Evolutionary conservation across 1,140 invertebrate species (phyloP).

Genomic region (Mercenaria mercenaria): DNA sequence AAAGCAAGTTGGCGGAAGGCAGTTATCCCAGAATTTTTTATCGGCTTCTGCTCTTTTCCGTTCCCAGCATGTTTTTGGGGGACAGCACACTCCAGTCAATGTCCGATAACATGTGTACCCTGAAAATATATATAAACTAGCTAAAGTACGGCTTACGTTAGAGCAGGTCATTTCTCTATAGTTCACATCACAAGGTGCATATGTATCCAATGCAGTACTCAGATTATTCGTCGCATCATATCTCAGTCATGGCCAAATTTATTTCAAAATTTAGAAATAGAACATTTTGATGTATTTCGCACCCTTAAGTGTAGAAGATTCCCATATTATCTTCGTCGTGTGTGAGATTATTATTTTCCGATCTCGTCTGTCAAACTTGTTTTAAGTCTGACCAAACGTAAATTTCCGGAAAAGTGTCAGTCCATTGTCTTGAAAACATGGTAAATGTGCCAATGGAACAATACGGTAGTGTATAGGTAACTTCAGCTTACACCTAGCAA

Average conservation of each 20-base stretch:
- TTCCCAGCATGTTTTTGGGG: slow-evolving; percentile 47
- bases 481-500: too few relatives aligned
- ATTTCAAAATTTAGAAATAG: not conserved
- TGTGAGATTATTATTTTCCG: too few relatives aligned
- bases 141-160: not conserved
- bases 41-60: not conserved
- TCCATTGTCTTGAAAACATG: too few relatives aligned
- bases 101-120: slow-evolving; percentile 52
- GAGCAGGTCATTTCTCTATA: not conserved
- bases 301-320: too few relatives aligned
- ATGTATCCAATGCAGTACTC: not conserved
- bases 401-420: too few relatives aligned
- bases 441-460: too few relatives aligned
- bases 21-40: slow-evolving; percentile 41
- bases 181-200: not conserved
- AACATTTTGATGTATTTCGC: too few relatives aligned
- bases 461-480: too few relatives aligned
- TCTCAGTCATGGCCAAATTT: not conserved
- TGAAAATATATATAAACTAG: not conserved
- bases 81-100: slow-evolving; percentile 42
- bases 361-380: too few relatives aligned
- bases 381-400: too few relatives aligned
- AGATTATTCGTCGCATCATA: not conserved
- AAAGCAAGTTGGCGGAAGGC: slow-evolving; percentile 10
- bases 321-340: too few relatives aligned